Conservation (phyloP, 2,797 vertebrate species). For the Ptychobarbus kaznakovi region DNA sequence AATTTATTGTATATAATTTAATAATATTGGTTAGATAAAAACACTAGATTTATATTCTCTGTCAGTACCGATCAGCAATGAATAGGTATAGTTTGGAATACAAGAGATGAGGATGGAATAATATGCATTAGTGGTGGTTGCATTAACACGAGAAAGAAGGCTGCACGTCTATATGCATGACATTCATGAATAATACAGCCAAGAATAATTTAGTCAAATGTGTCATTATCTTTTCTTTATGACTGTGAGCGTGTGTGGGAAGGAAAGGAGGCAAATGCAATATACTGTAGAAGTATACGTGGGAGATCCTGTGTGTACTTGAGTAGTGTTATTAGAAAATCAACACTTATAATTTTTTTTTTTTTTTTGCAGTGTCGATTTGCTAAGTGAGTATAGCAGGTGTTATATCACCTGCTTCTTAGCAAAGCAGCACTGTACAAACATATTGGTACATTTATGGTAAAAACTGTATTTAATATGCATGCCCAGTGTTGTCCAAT, state of each 20-base stretch:
- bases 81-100: constrained; percentile 11
- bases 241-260: constrained; percentile 34
- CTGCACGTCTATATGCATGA: constrained; percentile 14
- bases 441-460: too few species aligned
- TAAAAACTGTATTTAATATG: background rate
- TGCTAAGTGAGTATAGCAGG: background rate
- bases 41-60: background rate
- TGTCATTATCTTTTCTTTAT: constrained; percentile 47
- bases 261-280: constrained; percentile 12
- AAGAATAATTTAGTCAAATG: constrained; percentile 20
- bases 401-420: background rate
- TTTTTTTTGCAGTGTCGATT: background rate
- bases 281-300: constrained; percentile 31
- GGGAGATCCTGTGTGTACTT: constrained; percentile 36
- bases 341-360: constrained; percentile 13
- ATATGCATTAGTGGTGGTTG: constrained; percentile 10
- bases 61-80: background rate
- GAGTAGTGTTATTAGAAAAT: constrained; percentile 39
- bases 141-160: constrained; percentile 34
- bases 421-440: background rate
- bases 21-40: background rate
- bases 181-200: constrained; percentile 49
- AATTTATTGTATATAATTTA: background rate
- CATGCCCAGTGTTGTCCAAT: too few species aligned
- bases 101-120: constrained; percentile 8